phyloP scores from a whole-genome alignment of 2,888 invertebrate genomes.

The Merodon equestris region DNA sequence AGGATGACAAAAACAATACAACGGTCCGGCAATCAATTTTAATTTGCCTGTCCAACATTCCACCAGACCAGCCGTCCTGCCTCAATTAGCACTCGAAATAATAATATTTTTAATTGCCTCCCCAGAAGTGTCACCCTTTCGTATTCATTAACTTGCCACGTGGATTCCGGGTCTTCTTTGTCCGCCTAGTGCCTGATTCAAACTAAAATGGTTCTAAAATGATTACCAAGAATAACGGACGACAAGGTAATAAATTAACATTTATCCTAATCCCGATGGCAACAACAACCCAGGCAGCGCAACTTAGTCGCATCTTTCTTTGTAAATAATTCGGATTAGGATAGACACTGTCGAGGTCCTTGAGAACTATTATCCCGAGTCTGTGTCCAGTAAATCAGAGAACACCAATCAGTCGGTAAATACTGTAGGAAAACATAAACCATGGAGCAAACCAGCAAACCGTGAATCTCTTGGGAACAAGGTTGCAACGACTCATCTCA shows the following conservation, averaged over 20 bases:
- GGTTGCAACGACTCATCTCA: background rate
- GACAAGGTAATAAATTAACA: constrained; percentile 44
- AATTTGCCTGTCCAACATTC: background rate
- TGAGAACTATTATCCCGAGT: constrained; percentile 15
- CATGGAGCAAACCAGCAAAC: no score
- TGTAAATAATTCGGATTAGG: constrained; percentile 38
- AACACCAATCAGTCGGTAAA: no score
- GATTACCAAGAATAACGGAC: constrained; percentile 9
- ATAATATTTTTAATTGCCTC: constrained; percentile 11
- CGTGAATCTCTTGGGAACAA: background rate
- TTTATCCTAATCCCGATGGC: constrained; percentile 40
- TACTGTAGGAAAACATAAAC: no score
- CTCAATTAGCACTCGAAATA: constrained; percentile 11
- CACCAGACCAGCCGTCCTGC: background rate
- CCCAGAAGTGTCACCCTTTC: constrained; percentile 23
- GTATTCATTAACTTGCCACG: constrained; percentile 29
- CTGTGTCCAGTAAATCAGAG: constrained; percentile 20
- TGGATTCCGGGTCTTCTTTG: background rate
- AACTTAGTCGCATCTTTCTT: constrained; percentile 23
- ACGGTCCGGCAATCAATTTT: constrained; percentile 3
- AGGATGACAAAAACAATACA: no score
- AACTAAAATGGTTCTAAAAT: no score
- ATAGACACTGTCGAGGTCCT: background rate
- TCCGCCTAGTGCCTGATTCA: no score
- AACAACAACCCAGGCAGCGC: background rate